phyloP scores from a whole-genome alignment of 2,113 vertebrate genomes.

The Microcebus griseorufus region DNA sequence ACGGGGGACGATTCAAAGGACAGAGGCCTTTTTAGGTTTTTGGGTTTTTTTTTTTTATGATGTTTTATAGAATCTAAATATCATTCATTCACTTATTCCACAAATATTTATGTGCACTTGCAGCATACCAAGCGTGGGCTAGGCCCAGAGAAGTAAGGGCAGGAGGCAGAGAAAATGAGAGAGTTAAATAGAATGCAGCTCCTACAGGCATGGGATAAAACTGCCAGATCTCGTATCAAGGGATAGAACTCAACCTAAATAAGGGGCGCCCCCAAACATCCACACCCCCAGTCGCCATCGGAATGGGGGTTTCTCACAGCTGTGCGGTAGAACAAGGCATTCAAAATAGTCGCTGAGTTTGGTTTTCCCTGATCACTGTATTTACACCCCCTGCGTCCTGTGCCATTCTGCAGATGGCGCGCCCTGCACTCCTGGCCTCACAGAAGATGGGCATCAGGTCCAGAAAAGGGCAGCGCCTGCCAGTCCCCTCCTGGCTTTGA shows the following conservation, averaged over 20 bases:
- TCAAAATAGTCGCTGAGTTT: too few relatives aligned
- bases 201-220: neutral
- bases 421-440: neutral
- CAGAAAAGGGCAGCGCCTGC: accelerated
- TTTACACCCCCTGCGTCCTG: neutral
- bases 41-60: neutral
- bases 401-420: accelerated
- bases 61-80: neutral
- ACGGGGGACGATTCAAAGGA: too few relatives aligned
- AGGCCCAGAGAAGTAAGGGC: neutral
- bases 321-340: too few relatives aligned
- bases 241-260: neutral
- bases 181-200: neutral
- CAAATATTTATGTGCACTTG: neutral
- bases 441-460: neutral
- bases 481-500: neutral
- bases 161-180: too few relatives aligned
- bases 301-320: neutral
- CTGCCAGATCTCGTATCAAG: neutral
- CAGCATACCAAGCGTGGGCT: neutral
- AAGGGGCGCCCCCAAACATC: accelerated
- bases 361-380: accelerated
- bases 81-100: neutral
- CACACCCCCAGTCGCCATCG: neutral
- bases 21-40: neutral